Base-by-base conservation (phyloP, 2,113 vertebrate genomes). In the Tragelaphus buxtoni region DNA sequence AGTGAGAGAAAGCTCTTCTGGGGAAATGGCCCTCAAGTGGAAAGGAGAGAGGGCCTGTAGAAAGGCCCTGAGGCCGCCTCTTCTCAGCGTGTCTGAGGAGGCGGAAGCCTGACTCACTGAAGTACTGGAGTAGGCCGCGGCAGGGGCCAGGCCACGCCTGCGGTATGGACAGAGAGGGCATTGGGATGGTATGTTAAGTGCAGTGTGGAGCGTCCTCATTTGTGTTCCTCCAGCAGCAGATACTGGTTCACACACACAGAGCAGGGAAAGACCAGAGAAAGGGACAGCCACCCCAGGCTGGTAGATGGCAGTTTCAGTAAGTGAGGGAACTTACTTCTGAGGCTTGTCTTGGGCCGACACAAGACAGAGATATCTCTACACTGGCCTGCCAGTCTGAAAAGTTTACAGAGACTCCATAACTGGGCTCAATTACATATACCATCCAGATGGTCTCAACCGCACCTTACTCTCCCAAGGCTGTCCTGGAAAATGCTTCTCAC, bases 381-480 rank as follows among this genome's bases (percentile, higher is more conserved):
- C 22, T 0, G 0, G 2, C 47, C 80, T 6, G 30, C 61, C 18
- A 42, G 39, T 20, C 84, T 72, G 1, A 14, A 24, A 47, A 9
- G 12, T 42, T 58, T 58, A 35, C 28, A 5, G 0, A 24, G 76
- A 88, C 1, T 24, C 24, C 4, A 9, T 20, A 42, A 12, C 6
- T 3, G 51, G 7, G 32, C 7, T 58, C 49, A 4, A 18, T 4
- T 60, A 55, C 1, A 2, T 18, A 14, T 60, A 30, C 7, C 9
- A 60, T 30, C 60, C 60, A 10, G 47, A 20, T 9, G 28, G 72
- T n/a, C 53, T 83, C 42, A 18, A 10, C 30, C 1, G 2, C 42
- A 39, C 13, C 3, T 42, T 60, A 9, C 61, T 26, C 4, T 63
- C 86, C 47, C 60, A 9, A 16, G 17, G 60, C 22, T 80, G 13